Conservation (phyloP, 2,113 vertebrate species). For the Alligator mississippiensis region DNA sequence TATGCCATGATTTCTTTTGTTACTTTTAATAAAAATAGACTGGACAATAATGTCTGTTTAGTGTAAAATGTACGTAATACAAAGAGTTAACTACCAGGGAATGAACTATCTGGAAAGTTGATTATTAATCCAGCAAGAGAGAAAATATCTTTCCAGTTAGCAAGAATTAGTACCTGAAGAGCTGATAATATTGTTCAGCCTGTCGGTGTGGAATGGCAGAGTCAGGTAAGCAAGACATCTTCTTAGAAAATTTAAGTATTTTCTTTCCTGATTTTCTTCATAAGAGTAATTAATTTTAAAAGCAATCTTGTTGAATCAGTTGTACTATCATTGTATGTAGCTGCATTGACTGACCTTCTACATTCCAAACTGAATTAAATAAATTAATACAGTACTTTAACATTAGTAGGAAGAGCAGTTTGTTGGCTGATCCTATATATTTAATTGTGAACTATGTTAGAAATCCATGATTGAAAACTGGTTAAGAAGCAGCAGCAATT, state of each 20-base stretch:
- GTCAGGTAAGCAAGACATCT: slow-evolving; percentile 82
- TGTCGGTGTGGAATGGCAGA: slow-evolving; percentile 82
- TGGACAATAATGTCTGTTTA: not conserved
- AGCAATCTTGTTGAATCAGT: slow-evolving; percentile 28
- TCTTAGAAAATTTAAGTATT: slow-evolving; percentile 30
- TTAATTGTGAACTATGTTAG: slow-evolving; percentile 68
- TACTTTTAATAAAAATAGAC: slow-evolving; percentile 20
- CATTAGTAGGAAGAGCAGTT: slow-evolving; percentile 56
- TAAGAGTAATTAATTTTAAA: slow-evolving; percentile 20
- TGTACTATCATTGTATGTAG: slow-evolving; percentile 18
- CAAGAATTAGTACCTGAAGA: slow-evolving; percentile 84
- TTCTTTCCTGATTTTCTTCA: slow-evolving; percentile 32
- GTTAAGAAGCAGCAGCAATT: slow-evolving; percentile 59
- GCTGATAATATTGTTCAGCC: slow-evolving; percentile 84
- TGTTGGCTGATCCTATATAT: slow-evolving; percentile 43
- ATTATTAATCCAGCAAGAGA: slow-evolving; percentile 94
- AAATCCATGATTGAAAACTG: slow-evolving; percentile 62
- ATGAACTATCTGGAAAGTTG: slow-evolving; percentile 97
- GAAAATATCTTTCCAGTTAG: slow-evolving; percentile 86
- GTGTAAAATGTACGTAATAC: slow-evolving; percentile 64
- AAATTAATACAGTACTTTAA: slow-evolving; percentile 40
- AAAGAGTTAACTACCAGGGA: slow-evolving; percentile 97
- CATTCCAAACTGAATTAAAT: slow-evolving; percentile 72
- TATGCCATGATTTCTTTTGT: not conserved
- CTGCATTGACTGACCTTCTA: slow-evolving; percentile 43